Evolutionary conservation across 2,113 vertebrate species (phyloP).

Genomic region (Upupa epops): DNA sequence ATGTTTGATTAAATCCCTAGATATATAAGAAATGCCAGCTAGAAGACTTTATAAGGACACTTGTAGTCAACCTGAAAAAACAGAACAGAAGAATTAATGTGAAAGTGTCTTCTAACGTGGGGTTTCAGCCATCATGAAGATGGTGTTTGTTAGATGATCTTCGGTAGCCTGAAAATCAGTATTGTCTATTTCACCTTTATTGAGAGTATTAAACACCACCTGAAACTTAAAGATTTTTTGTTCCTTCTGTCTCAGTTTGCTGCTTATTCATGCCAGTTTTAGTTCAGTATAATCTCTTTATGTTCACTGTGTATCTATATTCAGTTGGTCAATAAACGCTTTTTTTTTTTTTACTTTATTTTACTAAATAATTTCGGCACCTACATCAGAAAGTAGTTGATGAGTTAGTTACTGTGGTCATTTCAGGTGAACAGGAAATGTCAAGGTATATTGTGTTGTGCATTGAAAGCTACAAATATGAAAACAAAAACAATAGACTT

Average conservation of each 20-base stretch:
- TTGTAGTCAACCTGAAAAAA: background rate
- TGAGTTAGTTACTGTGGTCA: background rate
- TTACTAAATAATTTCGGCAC: background rate
- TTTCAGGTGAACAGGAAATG: background rate
- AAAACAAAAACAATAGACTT: background rate
- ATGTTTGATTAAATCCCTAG: background rate
- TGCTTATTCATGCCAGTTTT: background rate
- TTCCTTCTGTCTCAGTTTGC: background rate
- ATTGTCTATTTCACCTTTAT: background rate
- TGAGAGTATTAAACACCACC: background rate
- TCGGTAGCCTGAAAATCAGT: background rate
- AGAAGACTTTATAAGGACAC: background rate
- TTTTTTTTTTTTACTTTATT: background rate
- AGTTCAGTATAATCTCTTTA: background rate
- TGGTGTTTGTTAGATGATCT: background rate
- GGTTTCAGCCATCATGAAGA: background rate
- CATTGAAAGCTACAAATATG: background rate
- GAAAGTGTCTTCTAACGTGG: background rate
- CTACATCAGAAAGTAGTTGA: background rate
- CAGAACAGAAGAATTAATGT: background rate
- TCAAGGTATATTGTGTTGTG: background rate
- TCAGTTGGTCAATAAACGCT: background rate
- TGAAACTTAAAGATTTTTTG: background rate
- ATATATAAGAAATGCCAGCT: background rate
- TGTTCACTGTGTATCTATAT: background rate